A percentile compares a stretch with the other conserved stretches of the same genome.
Evolutionary conservation across 1,140 invertebrate species (phyloP).

Genomic region (Neodiprion fabricii): DNA sequence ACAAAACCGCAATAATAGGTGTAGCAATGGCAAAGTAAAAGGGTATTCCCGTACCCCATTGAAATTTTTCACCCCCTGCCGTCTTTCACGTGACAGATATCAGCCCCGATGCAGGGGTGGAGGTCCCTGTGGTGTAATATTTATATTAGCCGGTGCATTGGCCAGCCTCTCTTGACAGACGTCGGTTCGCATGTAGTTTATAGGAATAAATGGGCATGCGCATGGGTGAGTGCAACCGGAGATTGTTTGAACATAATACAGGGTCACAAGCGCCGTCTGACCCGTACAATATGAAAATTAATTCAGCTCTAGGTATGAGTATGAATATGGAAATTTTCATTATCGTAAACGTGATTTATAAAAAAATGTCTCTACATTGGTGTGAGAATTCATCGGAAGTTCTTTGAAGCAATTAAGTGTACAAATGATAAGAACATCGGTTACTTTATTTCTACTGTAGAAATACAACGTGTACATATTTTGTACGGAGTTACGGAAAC

Average conservation of each 20-base stretch:
- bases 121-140: constrained; percentile 47
- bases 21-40: constrained; percentile 29
- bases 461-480: too few species aligned
- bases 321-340: neutral
- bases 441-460: too few species aligned
- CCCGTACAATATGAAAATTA: neutral
- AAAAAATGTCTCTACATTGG: too few species aligned
- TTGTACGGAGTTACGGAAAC: too few species aligned
- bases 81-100: constrained; percentile 25
- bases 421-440: too few species aligned
- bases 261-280: neutral
- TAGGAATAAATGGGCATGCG: neutral
- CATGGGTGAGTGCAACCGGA: too few species aligned
- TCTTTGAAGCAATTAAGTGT: too few species aligned
- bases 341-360: too few species aligned
- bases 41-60: constrained; percentile 40
- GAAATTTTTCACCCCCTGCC: constrained; percentile 22
- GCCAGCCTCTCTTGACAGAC: constrained; percentile 9
- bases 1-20: constrained; percentile 23
- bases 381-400: too few species aligned
- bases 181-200: constrained; percentile 19
- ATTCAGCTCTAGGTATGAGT: neutral
- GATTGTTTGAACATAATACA: neutral
- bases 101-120: constrained; percentile 36
- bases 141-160: constrained; percentile 53